A percentile compares a stretch with the other conserved stretches of the same genome.
phyloP scores from a whole-genome alignment of 1,140 invertebrate genomes.

The Copidosoma floridanum region DNA sequence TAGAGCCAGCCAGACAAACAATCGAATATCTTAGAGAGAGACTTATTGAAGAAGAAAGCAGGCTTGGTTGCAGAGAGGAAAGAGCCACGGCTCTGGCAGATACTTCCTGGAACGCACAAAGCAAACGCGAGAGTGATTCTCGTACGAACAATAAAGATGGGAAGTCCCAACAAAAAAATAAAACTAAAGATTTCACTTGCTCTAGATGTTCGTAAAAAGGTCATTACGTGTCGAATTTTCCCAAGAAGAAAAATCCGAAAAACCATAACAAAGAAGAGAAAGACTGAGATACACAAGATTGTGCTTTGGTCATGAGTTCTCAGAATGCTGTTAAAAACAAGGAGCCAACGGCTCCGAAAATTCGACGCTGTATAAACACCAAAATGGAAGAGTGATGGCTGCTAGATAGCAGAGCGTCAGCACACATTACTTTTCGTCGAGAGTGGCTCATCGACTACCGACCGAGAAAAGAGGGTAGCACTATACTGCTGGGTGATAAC shows the following conservation, averaged over 20 bases:
- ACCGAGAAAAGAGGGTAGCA: not conserved
- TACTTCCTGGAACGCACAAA: not conserved
- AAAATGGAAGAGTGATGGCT: not conserved
- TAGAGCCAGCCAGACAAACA: conserved; percentile 21
- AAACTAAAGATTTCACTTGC: conserved; percentile 2
- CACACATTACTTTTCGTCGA: not conserved
- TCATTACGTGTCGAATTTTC: not conserved
- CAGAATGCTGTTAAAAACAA: not conserved
- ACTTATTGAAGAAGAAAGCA: conserved; percentile 14
- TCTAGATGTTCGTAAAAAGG: conserved; percentile 4
- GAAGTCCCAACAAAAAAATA: not conserved
- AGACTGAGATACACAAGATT: not conserved
- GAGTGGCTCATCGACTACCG: conserved; percentile 3
- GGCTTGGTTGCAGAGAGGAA: not conserved
- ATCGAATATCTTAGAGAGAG: conserved; percentile 9
- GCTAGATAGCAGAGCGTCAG: not conserved
- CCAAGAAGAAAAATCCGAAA: no score
- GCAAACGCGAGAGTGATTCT: not conserved
- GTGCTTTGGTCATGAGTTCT: not conserved
- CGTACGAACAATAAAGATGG: not conserved
- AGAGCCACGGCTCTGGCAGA: conserved; percentile 12
- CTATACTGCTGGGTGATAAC: conserved; percentile 1
- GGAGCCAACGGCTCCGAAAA: not conserved
- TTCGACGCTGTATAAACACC: not conserved
- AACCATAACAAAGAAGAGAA: not conserved